A percentile compares a stretch with the other conserved stretches of the same genome.
phyloP scores from a whole-genome alignment of 2,888 invertebrate genomes.

The Capitulum mitella region DNA sequence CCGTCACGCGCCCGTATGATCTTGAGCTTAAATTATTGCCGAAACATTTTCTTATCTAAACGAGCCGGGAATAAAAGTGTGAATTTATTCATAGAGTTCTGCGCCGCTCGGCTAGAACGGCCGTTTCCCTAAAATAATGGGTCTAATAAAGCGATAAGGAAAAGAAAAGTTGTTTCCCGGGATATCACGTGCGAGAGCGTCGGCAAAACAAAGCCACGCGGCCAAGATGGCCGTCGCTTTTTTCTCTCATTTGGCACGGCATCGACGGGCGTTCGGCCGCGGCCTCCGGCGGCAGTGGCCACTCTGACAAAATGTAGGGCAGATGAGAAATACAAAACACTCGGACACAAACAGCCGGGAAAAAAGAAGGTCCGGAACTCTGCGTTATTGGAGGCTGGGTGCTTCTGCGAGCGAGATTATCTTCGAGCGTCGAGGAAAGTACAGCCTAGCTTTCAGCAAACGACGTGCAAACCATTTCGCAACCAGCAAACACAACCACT shows the following conservation, averaged over 20 bases:
- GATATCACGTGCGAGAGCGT: background rate
- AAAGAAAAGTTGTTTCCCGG: slow-evolving; percentile 17
- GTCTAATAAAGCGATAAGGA: slow-evolving; percentile 25
- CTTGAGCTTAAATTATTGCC: slow-evolving; percentile 19
- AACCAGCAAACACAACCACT: no score
- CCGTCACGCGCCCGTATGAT: slow-evolving; percentile 16
- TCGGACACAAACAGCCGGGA: no score
- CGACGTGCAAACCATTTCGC: no score
- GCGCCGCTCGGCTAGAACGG: background rate
- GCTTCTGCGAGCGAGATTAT: no score
- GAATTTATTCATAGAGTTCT: slow-evolving; percentile 25
- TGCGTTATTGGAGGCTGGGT: no score
- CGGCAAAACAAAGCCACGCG: slow-evolving; percentile 6
- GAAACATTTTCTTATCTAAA: slow-evolving; percentile 24
- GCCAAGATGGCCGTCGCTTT: background rate
- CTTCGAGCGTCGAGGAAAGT: no score
- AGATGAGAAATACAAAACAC: no score
- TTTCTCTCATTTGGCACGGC: background rate
- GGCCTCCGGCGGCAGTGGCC: background rate
- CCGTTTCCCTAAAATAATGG: slow-evolving; percentile 22
- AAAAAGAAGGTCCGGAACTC: no score
- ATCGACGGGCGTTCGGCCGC: background rate
- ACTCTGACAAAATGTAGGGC: background rate
- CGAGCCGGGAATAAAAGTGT: slow-evolving; percentile 24
- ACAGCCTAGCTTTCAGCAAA: no score